Percentiles rank a stretch among this genome's conserved stretches.
Evolutionary conservation across 2,797 vertebrate species (phyloP).

Genomic region (Schizothorax lantsangensis): DNA sequence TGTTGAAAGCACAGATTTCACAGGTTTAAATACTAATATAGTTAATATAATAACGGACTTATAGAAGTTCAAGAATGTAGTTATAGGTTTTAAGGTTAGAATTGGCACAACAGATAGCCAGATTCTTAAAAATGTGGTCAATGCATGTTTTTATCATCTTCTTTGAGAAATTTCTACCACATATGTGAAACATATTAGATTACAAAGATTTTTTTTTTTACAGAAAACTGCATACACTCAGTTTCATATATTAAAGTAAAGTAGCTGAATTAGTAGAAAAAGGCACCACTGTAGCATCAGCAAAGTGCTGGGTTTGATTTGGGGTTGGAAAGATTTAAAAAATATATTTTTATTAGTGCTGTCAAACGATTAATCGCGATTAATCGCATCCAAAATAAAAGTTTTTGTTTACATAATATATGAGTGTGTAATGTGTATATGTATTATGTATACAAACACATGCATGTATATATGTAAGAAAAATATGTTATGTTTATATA

Average conservation of each 20-base stretch:
- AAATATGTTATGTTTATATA: no score
- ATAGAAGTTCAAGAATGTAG: constrained; percentile 31
- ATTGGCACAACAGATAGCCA: constrained; percentile 1
- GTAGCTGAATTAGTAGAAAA: background rate
- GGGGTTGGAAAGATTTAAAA: background rate
- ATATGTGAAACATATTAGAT: background rate
- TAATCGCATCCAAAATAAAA: no score
- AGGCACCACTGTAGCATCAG: background rate
- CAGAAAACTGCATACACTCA: background rate
- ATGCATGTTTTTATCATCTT: background rate
- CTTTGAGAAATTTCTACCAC: background rate
- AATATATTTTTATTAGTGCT: no score
- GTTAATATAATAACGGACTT: constrained; percentile 52
- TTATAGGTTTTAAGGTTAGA: constrained; percentile 20
- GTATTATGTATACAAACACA: no score
- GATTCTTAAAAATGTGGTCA: background rate
- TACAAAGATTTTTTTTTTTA: background rate
- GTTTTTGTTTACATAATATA: no score
- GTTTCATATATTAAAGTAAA: background rate
- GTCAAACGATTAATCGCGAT: no score
- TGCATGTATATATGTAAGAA: no score
- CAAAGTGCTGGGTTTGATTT: background rate
- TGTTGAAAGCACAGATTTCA: constrained; percentile 53
- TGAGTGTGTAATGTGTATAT: no score
- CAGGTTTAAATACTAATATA: constrained; percentile 38